Evolutionary conservation across 2,113 vertebrate genomes (phyloP).

Genomic region (Sylvia atricapilla): DNA sequence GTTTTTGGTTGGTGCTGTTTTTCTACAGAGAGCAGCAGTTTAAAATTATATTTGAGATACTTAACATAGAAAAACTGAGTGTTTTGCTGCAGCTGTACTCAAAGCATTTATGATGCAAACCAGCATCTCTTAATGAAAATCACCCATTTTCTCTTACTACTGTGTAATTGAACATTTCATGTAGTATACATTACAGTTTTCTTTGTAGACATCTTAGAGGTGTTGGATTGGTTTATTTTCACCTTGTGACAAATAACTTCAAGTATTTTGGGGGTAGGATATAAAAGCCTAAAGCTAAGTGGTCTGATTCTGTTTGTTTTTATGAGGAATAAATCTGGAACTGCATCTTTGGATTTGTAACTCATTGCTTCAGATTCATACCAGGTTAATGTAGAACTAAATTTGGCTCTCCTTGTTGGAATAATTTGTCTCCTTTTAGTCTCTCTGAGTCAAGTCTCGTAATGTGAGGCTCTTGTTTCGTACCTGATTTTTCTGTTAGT

Average conservation of each 20-base stretch:
- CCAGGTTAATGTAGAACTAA: background rate
- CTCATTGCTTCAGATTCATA: background rate
- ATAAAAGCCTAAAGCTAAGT: slow-evolving; percentile 23
- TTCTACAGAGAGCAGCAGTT: background rate
- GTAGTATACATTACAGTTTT: background rate
- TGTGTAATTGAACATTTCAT: background rate
- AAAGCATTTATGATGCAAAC: background rate
- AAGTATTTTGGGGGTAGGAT: background rate
- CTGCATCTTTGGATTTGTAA: background rate
- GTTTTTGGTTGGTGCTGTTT: background rate
- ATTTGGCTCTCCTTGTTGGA: background rate
- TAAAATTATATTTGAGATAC: background rate
- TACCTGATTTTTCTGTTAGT: background rate
- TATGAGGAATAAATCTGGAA: background rate
- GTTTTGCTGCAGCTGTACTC: slow-evolving; percentile 7
- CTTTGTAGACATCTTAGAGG: background rate
- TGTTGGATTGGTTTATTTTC: background rate
- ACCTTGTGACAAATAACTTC: background rate
- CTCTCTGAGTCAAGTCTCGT: background rate
- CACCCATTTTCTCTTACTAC: background rate
- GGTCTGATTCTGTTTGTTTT: background rate
- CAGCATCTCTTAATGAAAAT: background rate
- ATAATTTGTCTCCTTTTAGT: background rate
- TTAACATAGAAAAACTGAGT: background rate
- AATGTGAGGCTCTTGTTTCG: background rate